Conservation (phyloP, 2,797 vertebrate species). For the Sphenopsis melanotis region DNA sequence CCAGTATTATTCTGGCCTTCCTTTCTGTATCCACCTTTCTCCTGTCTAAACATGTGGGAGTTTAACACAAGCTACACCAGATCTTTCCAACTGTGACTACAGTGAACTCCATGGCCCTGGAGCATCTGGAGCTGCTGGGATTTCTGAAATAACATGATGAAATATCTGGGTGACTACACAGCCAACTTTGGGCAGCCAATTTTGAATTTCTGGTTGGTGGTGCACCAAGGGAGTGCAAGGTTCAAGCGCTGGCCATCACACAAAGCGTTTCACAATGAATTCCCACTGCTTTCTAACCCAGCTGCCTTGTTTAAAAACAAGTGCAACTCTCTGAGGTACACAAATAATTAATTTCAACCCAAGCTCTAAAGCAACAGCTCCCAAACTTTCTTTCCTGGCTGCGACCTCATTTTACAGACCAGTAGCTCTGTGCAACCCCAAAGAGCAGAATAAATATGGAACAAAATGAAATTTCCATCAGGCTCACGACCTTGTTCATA, state of each 20-base stretch:
- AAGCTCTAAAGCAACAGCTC: neutral
- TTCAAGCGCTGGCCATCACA: conserved; percentile 11
- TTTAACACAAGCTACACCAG: neutral
- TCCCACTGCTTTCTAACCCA: neutral
- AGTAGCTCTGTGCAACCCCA: neutral
- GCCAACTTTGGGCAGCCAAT: neutral
- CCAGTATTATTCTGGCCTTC: neutral
- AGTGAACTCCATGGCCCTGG: neutral
- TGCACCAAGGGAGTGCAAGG: neutral
- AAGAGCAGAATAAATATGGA: conserved; percentile 17
- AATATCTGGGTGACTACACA: neutral
- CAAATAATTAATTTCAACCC: conserved; percentile 46
- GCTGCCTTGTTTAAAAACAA: conserved; percentile 38
- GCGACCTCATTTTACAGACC: conserved; percentile 45
- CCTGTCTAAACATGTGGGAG: neutral
- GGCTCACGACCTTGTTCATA: neutral
- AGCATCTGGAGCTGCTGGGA: neutral
- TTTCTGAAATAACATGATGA: neutral
- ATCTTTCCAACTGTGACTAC: neutral
- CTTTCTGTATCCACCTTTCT: neutral
- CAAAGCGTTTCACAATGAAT: neutral
- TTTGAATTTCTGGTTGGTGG: conserved; percentile 10
- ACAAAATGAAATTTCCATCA: conserved; percentile 33
- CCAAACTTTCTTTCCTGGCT: conserved; percentile 18
- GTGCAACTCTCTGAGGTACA: conserved; percentile 8